Evolutionary conservation across 2,888 invertebrate species (phyloP), one percentile per base, ranked within the genome.

Genomic region (Zootermopsis nevadensis): DNA sequence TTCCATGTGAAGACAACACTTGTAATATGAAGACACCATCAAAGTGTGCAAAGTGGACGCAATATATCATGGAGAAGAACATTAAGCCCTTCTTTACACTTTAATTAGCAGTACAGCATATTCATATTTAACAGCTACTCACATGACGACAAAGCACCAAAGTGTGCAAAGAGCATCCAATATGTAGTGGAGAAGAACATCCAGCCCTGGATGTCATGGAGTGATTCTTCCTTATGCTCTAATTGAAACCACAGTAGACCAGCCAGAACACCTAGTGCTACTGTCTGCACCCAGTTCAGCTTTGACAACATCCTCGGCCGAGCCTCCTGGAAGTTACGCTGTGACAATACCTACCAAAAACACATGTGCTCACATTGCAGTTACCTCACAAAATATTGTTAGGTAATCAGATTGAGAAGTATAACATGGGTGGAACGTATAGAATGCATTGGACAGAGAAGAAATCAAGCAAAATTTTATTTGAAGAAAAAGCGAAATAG

Each of bases 161-260:
- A 95, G 86, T 95, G 92, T 30, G 95, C 94, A 88, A 94, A 94
- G 84, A 96, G 91, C 94, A 95, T 95, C 95, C 95, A 95, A 88
- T 95, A 95, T 35, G 94, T 95, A 80, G 94, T 94, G 84, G 94
- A 94, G 89, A 95, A 96, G 89, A 95, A 96, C 94, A 96, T 94
- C 95, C 95, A 95, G 77, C 95, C 96, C 89, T 95, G 94, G 85
- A 95, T 93, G 89, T 96, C 95, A 86, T 94, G 93, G 82, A 96
- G 90, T 22, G 94, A 93, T 86, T 94, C 93, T 88, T 96, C 96
- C 66, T 92, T 93, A 83, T 95, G 90, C n/a, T 94, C 93, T 87
- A 95, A 89, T 88, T 95, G 94, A 87, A 95, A 94, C 96, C 96
- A 96, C 80, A 96, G 91, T 42, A 95, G 91, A 22, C 96, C 95